Evolutionary conservation across 2,113 vertebrate species (phyloP).

Genomic region (Dicentrarchus labrax): DNA sequence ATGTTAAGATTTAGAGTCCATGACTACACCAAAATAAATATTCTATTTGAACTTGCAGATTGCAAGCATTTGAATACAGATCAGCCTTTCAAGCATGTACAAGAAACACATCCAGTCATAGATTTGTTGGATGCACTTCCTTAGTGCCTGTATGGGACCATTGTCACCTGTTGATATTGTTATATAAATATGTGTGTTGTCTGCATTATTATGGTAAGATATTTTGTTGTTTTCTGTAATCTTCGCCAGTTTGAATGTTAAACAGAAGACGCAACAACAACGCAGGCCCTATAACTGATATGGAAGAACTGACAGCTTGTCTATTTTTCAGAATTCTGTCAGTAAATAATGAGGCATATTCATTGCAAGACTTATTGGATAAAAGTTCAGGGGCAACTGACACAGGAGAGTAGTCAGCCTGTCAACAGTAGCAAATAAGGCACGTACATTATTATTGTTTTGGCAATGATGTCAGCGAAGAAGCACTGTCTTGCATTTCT

Average conservation of each 20-base stretch:
- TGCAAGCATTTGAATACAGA: too few species aligned
- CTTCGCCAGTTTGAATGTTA: not conserved
- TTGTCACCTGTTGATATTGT: not conserved
- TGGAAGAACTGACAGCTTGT: too few species aligned
- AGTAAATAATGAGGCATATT: not conserved
- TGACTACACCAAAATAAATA: too few species aligned
- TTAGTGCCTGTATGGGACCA: not conserved
- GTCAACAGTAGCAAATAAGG: not conserved
- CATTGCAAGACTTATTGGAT: not conserved
- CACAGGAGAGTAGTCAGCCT: not conserved
- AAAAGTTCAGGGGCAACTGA: not conserved
- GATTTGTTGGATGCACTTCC: too few species aligned
- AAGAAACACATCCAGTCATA: too few species aligned
- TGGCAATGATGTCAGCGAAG: not conserved
- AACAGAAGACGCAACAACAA: not conserved
- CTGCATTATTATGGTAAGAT: not conserved
- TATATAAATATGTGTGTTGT: not conserved
- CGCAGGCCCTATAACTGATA: not conserved
- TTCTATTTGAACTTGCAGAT: too few species aligned
- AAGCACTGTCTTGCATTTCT: not conserved
- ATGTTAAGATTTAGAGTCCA: too few species aligned
- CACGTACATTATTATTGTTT: not conserved
- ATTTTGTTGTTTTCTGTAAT: not conserved
- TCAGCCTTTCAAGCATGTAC: too few species aligned
- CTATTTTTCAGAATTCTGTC: not conserved